Evolutionary conservation across 2,113 vertebrate species (phyloP).

Genomic region (Chaetodon trifascialis): DNA sequence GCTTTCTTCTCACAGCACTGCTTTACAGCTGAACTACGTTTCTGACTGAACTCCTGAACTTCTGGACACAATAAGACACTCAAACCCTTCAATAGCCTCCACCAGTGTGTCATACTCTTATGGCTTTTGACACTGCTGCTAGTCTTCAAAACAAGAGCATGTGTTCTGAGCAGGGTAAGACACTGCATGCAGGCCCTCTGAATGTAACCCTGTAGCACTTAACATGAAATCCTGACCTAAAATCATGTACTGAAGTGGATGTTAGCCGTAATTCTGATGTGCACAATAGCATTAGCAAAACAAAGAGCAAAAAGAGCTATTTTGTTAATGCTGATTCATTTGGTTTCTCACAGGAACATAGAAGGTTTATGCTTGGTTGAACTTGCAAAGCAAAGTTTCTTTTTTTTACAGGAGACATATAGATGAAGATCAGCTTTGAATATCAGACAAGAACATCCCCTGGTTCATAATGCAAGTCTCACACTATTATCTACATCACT

Average conservation of each 20-base stretch:
- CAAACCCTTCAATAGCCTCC: neutral
- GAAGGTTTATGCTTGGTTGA: neutral
- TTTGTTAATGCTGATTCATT: neutral
- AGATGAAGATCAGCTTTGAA: neutral
- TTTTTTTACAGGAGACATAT: neutral
- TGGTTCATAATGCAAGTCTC: neutral
- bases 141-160: neutral
- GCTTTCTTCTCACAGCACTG: too few species aligned
- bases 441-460: neutral
- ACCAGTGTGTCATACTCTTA: neutral
- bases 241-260: neutral
- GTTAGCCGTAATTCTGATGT: neutral
- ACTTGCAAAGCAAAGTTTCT: neutral
- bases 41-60: neutral
- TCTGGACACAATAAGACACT: neutral
- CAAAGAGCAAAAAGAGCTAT: neutral
- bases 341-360: too few species aligned
- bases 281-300: neutral
- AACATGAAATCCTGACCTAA: neutral
- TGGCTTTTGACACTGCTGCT: neutral
- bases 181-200: neutral
- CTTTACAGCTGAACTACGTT: neutral
- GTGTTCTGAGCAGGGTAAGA: neutral
- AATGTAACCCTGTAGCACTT: neutral
- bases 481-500: neutral